Evolutionary conservation across 92 coral and sea anemone species (phyloP), one percentile per base, ranked within the genome.

Genomic region (Parazoanthus swiftii): DNA sequence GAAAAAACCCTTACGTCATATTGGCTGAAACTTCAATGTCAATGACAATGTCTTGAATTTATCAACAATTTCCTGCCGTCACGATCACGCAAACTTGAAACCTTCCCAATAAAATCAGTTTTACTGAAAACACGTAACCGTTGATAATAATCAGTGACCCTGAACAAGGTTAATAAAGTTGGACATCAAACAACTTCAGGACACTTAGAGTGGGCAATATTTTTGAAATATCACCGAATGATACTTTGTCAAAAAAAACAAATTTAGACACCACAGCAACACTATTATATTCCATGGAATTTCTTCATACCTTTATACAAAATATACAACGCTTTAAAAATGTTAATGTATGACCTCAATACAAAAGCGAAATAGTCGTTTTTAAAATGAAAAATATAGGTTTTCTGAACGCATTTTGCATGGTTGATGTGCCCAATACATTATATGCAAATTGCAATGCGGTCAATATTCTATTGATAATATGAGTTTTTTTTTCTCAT

Each of bases 41-140:
- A 39, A 10, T 81, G 6, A 54, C 11, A 81, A 21, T 23, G 39
- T 33, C 36, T 29, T 79, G 23, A 25, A 2, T 4, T 33, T 29
- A 73, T 73, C 29, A 43, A 23, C 59, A 39, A 18, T 42, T 68
- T 42, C 77, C 86, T 70, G 86, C 59, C 23, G 66, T 46, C 83
- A 48, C 59, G 48, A 46, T 83, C 86, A 83, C 86, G 86, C 86
- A 33, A 68, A 68, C 50, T 68, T 71, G 66, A 83, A 35, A 68
- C 36, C 44, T 50, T 51, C 70, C 25, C 44, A 63, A 39, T 75
- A 39, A 73, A 73, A 73, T 11, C 44, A 73, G 21, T 73, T 73
- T 73, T 51, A 26, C 56, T 3, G 33, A 5, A 54, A 50, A 39
- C 23, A 26, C 84, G 51, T 48, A 29, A 15, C 18, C 9, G 44